These are phyloP conservation scores for Drosophila busckii DNA, from an alignment of 1,140 invertebrate genomes.

Conservation along the genomic window DNA sequence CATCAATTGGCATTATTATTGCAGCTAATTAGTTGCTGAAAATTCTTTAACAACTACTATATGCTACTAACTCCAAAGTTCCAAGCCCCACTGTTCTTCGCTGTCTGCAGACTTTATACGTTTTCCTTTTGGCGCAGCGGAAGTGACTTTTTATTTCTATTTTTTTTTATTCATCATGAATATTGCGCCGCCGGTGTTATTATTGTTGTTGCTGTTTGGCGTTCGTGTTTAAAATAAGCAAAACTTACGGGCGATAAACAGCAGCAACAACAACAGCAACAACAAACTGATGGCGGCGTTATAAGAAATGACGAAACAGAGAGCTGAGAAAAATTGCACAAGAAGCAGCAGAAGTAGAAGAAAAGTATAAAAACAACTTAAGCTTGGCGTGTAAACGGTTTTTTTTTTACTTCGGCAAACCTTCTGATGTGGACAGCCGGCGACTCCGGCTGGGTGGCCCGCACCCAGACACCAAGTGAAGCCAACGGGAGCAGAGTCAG, in stretches of 20 bases:
- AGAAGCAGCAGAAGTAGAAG: constrained; percentile 17
- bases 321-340: constrained; percentile 33
- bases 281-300: constrained; percentile 30
- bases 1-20: no score
- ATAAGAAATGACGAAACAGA: constrained; percentile 59
- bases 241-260: constrained; percentile 70
- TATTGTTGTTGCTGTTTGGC: constrained; percentile 29
- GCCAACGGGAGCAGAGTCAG: constrained; percentile 27
- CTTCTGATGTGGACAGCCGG: constrained; percentile 52
- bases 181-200: constrained; percentile 61
- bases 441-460: constrained; percentile 53
- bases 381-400: constrained; percentile 69
- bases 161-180: constrained; percentile 54
- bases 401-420: constrained; percentile 42
- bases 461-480: constrained; percentile 7
- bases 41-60: no score
- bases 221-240: constrained; percentile 74
- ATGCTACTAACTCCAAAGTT: no score
- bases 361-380: constrained; percentile 40
- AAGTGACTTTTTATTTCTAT: constrained; percentile 75
- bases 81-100: no score
- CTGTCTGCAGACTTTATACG: constrained; percentile 64
- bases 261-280: constrained; percentile 43
- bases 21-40: no score
- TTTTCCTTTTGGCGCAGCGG: constrained; percentile 64